Evolutionary conservation across 2,888 invertebrate species (phyloP).

Genomic region (Stratiomys singularior): DNA sequence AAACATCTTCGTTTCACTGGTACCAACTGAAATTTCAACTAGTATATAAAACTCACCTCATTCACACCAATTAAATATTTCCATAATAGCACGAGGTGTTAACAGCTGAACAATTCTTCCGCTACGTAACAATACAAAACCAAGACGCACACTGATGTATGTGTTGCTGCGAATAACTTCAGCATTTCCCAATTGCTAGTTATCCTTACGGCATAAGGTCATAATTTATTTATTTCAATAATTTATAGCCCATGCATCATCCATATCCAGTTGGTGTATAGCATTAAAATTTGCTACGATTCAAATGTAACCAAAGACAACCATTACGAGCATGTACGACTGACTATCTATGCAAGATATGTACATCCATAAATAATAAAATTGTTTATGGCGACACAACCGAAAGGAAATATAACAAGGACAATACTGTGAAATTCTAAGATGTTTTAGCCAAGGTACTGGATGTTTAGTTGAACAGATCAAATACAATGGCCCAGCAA

Average conservation of each 20-base stretch:
- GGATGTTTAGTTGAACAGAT: neutral
- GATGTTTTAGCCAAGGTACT: neutral
- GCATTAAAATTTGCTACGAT: conserved; percentile 14
- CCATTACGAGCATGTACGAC: neutral
- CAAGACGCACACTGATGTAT: neutral
- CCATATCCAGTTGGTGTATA: conserved; percentile 39
- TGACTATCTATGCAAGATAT: neutral
- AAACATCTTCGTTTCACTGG: neutral
- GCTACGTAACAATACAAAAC: neutral
- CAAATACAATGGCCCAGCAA: neutral
- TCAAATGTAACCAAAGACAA: conserved; percentile 19
- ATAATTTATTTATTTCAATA: conserved; percentile 64
- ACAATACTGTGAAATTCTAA: conserved; percentile 20
- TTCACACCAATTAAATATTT: neutral
- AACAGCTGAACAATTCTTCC: conserved; percentile 22
- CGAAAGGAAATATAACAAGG: conserved; percentile 21
- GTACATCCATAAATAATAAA: conserved; percentile 42
- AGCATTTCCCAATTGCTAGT: neutral
- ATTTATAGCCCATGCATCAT: conserved; percentile 64
- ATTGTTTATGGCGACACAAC: conserved; percentile 37
- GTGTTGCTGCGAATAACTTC: neutral
- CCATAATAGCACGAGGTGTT: neutral
- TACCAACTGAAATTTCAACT: too few species aligned
- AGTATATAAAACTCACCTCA: neutral
- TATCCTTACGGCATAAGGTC: conserved; percentile 50